A percentile compares a stretch with the other conserved stretches of the same genome.
Conservation (phyloP, 2,888 invertebrate species). For the Synanthedon myopaeformis region DNA sequence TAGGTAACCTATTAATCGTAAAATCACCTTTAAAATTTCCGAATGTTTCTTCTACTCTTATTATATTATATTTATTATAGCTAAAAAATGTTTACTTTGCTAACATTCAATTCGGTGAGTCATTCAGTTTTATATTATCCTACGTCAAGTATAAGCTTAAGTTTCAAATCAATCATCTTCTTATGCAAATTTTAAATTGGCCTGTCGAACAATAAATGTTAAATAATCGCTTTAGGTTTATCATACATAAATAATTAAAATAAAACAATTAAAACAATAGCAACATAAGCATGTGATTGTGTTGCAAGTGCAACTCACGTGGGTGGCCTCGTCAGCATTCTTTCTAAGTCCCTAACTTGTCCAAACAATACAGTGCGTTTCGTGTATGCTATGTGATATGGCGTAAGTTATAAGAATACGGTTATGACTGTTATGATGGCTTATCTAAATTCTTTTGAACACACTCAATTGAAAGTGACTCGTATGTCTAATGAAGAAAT, state of each 20-base stretch:
- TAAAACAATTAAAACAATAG: background rate
- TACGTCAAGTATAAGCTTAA: too few relatives aligned
- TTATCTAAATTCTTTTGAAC: too few relatives aligned
- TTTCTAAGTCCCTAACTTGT: conserved; percentile 25
- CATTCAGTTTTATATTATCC: too few relatives aligned
- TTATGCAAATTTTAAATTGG: background rate
- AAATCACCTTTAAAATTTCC: too few relatives aligned
- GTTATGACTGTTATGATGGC: too few relatives aligned
- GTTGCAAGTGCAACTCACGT: conserved; percentile 4
- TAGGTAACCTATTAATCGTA: too few relatives aligned
- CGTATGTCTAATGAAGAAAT: too few relatives aligned
- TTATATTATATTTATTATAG: too few relatives aligned
- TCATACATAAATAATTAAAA: background rate
- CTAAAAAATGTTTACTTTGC: too few relatives aligned
- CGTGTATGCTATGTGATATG: conserved; percentile 9
- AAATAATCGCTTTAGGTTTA: background rate
- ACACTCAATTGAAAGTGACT: too few relatives aligned
- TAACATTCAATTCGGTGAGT: too few relatives aligned
- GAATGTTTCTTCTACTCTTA: too few relatives aligned
- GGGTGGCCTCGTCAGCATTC: conserved; percentile 32
- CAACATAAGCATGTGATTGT: background rate
- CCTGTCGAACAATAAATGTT: background rate
- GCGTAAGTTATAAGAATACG: conserved; percentile 4
- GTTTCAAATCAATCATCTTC: background rate
- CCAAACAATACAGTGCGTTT: conserved; percentile 16